A percentile compares a stretch with the other conserved stretches of the same genome.
phyloP scores from a whole-genome alignment of 1,140 invertebrate genomes.

The Semibalanus balanoides region DNA sequence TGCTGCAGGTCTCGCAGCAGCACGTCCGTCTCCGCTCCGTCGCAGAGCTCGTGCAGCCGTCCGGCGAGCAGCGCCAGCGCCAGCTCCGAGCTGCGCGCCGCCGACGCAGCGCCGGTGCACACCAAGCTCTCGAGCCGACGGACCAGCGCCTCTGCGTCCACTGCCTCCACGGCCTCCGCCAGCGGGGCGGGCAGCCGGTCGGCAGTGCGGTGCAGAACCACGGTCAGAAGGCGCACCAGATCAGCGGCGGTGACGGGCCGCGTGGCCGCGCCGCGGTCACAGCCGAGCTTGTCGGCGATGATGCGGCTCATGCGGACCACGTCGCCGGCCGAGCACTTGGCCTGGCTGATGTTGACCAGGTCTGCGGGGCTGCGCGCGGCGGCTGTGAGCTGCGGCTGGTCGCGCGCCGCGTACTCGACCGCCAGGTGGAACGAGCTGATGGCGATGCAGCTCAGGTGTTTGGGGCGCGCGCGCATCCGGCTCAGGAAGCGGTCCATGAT shows the following conservation, averaged over 20 bases:
- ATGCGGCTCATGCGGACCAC: slow-evolving; percentile 55
- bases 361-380: slow-evolving; percentile 30
- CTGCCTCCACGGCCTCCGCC: slow-evolving; percentile 49
- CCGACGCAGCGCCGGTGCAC: slow-evolving; percentile 51
- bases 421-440: slow-evolving; percentile 52
- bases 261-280: slow-evolving; percentile 35
- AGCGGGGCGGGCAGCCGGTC: slow-evolving; percentile 51
- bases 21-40: slow-evolving; percentile 10
- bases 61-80: slow-evolving; percentile 48
- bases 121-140: slow-evolving; percentile 51
- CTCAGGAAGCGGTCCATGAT: slow-evolving; percentile 58
- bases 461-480: slow-evolving; percentile 47
- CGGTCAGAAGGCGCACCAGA: slow-evolving; percentile 47
- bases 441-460: slow-evolving; percentile 53
- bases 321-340: slow-evolving; percentile 56
- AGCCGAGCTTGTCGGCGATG: slow-evolving; percentile 47
- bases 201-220: slow-evolving; percentile 33
- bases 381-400: slow-evolving; percentile 24
- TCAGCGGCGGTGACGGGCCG: slow-evolving; percentile 45
- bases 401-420: slow-evolving; percentile 31
- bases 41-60: slow-evolving; percentile 26
- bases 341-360: slow-evolving; percentile 45
- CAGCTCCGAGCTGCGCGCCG: slow-evolving; percentile 46
- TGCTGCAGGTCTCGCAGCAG: slow-evolving; percentile 31
- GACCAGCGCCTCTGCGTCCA: slow-evolving; percentile 42